These are phyloP conservation scores for Drosophila austrosaltans DNA, from an alignment of 2,888 invertebrate species.

Conservation along the genomic window DNA sequence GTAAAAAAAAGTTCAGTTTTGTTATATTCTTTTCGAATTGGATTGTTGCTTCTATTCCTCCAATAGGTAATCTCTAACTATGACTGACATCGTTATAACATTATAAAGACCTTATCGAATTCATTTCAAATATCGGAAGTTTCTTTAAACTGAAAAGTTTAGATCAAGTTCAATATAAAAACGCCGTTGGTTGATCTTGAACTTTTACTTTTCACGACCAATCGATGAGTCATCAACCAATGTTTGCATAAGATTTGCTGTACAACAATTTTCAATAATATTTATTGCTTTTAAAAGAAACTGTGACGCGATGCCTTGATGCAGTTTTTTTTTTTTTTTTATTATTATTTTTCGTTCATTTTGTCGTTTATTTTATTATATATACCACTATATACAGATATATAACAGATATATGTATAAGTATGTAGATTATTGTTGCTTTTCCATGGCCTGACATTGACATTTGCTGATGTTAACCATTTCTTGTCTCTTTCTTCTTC, in stretches of 20 bases:
- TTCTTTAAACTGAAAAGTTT: too few relatives aligned
- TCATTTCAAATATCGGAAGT: too few relatives aligned
- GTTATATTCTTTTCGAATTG: too few relatives aligned
- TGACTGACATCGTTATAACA: too few relatives aligned
- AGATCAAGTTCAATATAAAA: too few relatives aligned
- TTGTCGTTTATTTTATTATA: conserved; percentile 10
- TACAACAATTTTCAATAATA: conserved; percentile 20
- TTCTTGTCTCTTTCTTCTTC: conserved; percentile 23
- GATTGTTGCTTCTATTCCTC: too few relatives aligned
- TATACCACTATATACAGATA: background rate
- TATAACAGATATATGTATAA: background rate
- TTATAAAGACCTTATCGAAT: too few relatives aligned
- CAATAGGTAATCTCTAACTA: too few relatives aligned
- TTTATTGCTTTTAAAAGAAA: conserved; percentile 16
- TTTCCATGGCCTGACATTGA: conserved; percentile 76
- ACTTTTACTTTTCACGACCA: conserved; percentile 13
- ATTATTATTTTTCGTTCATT: background rate
- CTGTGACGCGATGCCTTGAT: conserved; percentile 20
- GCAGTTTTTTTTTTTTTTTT: background rate
- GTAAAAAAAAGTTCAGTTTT: too few relatives aligned
- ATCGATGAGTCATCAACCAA: conserved; percentile 5
- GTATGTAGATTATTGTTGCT: conserved; percentile 29
- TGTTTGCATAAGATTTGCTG: conserved; percentile 11
- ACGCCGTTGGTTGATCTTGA: background rate
- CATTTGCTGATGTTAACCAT: conserved; percentile 70